A percentile compares a stretch with the other conserved stretches of the same genome.
Evolutionary conservation across 2,797 vertebrate genomes (phyloP).

Genomic region (Delichon dasypus): DNA sequence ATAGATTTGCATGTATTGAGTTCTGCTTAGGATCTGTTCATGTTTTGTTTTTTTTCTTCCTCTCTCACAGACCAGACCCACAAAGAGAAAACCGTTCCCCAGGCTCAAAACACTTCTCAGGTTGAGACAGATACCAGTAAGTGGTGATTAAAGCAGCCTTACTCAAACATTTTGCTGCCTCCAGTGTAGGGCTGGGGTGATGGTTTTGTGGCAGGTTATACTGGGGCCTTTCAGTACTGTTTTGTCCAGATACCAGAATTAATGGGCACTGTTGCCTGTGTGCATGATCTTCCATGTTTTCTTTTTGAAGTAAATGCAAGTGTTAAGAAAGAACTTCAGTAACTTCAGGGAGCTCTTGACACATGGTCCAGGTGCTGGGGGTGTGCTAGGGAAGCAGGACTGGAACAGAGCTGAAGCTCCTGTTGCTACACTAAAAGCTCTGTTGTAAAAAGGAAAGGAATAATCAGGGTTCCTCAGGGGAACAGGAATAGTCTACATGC

Average conservation of each 20-base stretch:
- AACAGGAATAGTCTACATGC: background rate
- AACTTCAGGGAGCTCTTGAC: background rate
- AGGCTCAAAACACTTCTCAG: accelerated
- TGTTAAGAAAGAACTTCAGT: background rate
- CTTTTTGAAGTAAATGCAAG: background rate
- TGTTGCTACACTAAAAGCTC: background rate
- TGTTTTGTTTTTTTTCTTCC: background rate
- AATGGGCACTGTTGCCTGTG: background rate
- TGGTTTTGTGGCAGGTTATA: background rate
- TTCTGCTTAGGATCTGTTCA: background rate
- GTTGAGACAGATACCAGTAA: constrained; percentile 7
- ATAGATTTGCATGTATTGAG: background rate
- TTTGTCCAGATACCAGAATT: background rate
- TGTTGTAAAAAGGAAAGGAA: background rate
- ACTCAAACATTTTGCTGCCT: background rate
- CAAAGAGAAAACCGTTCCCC: background rate
- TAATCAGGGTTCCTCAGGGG: background rate
- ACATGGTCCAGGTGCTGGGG: background rate
- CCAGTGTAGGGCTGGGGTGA: background rate
- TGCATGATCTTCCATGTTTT: background rate
- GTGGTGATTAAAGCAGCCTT: background rate
- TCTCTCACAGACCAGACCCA: background rate
- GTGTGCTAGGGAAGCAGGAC: background rate
- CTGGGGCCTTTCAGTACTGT: background rate
- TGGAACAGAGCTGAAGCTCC: background rate